A percentile compares a stretch with the other conserved stretches of the same genome.
These are phyloP conservation scores for Haemorhous mexicanus DNA, from an alignment of 2,113 vertebrate genomes.

Conservation along the genomic window DNA sequence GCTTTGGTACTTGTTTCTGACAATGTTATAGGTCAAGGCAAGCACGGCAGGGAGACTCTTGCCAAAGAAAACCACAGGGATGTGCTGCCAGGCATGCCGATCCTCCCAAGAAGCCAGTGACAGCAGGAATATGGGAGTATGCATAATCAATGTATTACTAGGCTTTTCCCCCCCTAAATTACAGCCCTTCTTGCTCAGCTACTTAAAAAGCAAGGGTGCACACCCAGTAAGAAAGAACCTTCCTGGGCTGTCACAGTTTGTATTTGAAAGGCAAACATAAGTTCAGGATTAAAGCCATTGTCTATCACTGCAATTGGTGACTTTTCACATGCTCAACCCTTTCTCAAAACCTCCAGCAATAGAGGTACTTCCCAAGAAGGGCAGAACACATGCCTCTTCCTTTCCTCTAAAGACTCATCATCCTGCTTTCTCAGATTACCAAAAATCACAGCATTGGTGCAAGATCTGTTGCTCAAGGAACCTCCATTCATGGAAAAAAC, in stretches of 20 bases:
- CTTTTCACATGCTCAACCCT: background rate
- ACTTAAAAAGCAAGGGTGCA: background rate
- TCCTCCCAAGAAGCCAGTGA: background rate
- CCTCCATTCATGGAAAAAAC: background rate
- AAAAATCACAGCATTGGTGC: background rate
- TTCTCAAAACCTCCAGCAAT: background rate
- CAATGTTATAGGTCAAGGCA: background rate
- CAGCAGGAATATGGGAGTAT: background rate
- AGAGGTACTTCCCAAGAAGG: background rate
- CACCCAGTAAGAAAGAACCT: background rate
- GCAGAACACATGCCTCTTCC: background rate
- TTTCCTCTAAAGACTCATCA: background rate
- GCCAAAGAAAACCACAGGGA: slow-evolving; percentile 37
- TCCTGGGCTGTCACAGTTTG: background rate
- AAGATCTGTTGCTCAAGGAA: background rate
- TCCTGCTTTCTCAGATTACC: background rate
- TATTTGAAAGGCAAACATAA: background rate
- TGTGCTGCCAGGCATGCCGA: background rate
- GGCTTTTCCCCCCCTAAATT: background rate
- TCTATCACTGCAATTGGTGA: background rate
- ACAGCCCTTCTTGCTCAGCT: background rate
- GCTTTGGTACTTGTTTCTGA: slow-evolving; percentile 24
- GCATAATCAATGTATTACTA: background rate
- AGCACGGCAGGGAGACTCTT: background rate
- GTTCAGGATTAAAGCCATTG: background rate